Conservation (phyloP, 1,140 invertebrate species). For the Contarinia nasturtii region DNA sequence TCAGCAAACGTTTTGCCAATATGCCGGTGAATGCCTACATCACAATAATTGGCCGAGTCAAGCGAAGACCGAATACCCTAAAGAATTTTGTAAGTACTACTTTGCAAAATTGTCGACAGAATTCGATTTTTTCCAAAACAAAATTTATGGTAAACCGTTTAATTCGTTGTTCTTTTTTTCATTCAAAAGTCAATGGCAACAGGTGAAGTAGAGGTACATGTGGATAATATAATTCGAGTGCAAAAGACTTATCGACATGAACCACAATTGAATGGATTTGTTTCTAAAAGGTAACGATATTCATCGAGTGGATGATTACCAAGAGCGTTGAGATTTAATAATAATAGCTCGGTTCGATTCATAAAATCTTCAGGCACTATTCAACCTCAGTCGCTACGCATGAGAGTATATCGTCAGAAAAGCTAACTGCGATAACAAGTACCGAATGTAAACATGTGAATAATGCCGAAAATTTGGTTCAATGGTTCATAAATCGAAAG, state of each 20-base stretch:
- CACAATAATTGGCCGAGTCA: constrained; percentile 21
- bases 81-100: constrained; percentile 14
- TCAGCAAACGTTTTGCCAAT: constrained; percentile 22
- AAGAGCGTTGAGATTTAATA: too few relatives aligned
- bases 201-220: constrained; percentile 24
- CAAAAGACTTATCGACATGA: constrained; percentile 15
- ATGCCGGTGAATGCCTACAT: constrained; percentile 23
- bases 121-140: not conserved
- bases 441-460: constrained; percentile 22
- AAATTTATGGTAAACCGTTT: not conserved
- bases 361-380: not conserved
- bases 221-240: constrained; percentile 22
- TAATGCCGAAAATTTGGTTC: constrained; percentile 20
- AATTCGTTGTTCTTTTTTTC: constrained; percentile 1
- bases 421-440: constrained; percentile 19
- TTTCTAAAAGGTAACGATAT: constrained; percentile 14
- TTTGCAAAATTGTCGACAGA: too few relatives aligned
- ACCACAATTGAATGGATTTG: not conserved
- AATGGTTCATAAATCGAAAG: constrained; percentile 33
- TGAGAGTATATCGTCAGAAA: constrained; percentile 5
- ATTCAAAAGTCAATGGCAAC: constrained; percentile 19
- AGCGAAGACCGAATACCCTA: constrained; percentile 16
- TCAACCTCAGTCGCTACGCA: constrained; percentile 3
- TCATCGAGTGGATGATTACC: too few relatives aligned
- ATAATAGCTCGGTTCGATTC: too few relatives aligned